These are phyloP conservation scores for Stenichneumon culpator DNA, from an alignment of 2,888 invertebrate species.

Conservation along the genomic window DNA sequence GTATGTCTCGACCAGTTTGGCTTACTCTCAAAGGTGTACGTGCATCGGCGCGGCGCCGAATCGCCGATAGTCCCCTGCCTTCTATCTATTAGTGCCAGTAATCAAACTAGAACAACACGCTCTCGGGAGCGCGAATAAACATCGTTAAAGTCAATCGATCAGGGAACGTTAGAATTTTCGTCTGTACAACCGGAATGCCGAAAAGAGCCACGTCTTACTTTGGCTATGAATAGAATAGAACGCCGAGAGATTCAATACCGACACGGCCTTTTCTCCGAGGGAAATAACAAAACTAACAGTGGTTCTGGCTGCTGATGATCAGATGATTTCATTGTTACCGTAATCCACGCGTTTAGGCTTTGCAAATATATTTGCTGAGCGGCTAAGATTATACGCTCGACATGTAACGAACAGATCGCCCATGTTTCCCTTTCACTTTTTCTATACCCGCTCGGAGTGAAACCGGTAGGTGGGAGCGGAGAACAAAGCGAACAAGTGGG, in stretches of 20 bases:
- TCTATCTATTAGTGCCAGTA: conserved; percentile 52
- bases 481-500: background rate
- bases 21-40: conserved; percentile 59
- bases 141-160: conserved; percentile 65
- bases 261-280: no score
- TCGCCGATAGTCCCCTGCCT: conserved; percentile 17
- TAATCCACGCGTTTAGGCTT: background rate
- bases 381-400: background rate
- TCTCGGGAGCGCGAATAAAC: conserved; percentile 47
- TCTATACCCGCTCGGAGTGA: conserved; percentile 6
- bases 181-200: background rate
- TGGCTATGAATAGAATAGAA: background rate
- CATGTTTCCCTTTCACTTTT: conserved; percentile 58
- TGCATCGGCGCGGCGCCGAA: conserved; percentile 7
- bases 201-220: background rate
- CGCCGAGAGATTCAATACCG: background rate
- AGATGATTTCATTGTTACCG: conserved; percentile 1
- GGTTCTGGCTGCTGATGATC: background rate
- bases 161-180: conserved; percentile 25
- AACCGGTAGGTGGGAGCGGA: conserved; percentile 3
- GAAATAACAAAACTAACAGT: background rate
- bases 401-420: background rate
- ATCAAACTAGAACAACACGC: conserved; percentile 49
- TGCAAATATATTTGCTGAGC: background rate
- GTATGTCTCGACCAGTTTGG: conserved; percentile 66